phyloP scores from a whole-genome alignment of 2,797 vertebrate species.

The Meriones psammophilus region DNA sequence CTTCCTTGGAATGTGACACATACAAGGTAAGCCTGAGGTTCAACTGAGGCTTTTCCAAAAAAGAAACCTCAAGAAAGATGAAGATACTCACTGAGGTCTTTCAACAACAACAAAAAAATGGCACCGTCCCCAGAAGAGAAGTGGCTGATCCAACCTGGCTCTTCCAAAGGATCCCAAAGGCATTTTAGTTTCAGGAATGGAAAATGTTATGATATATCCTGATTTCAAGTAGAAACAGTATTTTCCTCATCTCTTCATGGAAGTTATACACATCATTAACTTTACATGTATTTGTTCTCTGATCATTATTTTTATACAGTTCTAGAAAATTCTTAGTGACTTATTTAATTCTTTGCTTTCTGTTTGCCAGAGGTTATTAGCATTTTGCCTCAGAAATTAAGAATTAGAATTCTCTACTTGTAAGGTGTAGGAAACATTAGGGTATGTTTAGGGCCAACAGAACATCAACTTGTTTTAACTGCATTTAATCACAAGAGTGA shows the following conservation, averaged over 20 bases:
- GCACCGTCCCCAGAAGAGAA: neutral
- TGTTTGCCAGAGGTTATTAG: slow-evolving; percentile 35
- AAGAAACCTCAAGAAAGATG: slow-evolving; percentile 18
- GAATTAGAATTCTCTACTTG: slow-evolving; percentile 49
- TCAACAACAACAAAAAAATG: slow-evolving; percentile 15
- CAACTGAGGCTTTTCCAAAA: neutral
- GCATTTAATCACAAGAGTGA: slow-evolving; percentile 15
- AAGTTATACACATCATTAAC: neutral
- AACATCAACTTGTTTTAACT: neutral
- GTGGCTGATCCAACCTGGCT: neutral
- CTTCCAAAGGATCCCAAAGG: slow-evolving; percentile 24
- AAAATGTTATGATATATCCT: slow-evolving; percentile 20
- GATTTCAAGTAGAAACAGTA: slow-evolving; percentile 30
- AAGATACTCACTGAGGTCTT: neutral
- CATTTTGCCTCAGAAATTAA: slow-evolving; percentile 33
- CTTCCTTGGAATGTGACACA: neutral
- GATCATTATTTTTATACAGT: neutral
- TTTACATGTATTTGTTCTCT: slow-evolving; percentile 18
- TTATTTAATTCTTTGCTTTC: slow-evolving; percentile 36
- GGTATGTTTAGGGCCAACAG: neutral
- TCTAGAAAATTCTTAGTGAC: slow-evolving; percentile 55
- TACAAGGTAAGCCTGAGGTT: neutral
- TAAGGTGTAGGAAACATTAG: neutral
- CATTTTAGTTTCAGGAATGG: slow-evolving; percentile 33
- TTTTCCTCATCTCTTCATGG: neutral